Evolutionary conservation across 1,140 invertebrate species (phyloP).

Genomic region (Magallana gigas): DNA sequence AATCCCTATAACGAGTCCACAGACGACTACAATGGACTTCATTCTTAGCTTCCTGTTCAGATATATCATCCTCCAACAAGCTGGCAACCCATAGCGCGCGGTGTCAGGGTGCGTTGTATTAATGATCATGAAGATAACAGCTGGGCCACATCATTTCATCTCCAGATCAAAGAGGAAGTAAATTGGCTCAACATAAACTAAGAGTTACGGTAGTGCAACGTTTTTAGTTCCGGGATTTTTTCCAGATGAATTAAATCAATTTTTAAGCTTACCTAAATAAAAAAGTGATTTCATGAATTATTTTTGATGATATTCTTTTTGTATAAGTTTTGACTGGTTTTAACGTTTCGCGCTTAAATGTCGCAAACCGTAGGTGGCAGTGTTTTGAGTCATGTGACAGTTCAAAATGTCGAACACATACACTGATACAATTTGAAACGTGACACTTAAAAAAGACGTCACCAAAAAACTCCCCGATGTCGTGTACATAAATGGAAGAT

Average conservation of each 20-base stretch:
- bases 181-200: too few relatives aligned
- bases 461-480: not conserved
- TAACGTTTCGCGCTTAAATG: slow-evolving; percentile 7
- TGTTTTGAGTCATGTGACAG: slow-evolving; percentile 10
- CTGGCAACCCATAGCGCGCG: not conserved
- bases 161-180: too few relatives aligned
- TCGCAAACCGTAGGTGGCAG: not conserved
- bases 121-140: too few relatives aligned
- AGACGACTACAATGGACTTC: not conserved
- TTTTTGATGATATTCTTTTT: too few relatives aligned
- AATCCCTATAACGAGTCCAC: not conserved
- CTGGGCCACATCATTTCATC: too few relatives aligned
- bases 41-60: slow-evolving; percentile 11
- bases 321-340: too few relatives aligned
- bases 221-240: too few relatives aligned
- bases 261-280: too few relatives aligned
- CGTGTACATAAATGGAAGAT: slow-evolving; percentile 18
- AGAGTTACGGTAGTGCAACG: too few relatives aligned
- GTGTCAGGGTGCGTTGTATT: too few relatives aligned
- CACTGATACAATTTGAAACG: not conserved
- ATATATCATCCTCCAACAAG: not conserved
- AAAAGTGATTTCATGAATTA: too few relatives aligned
- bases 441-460: not conserved
- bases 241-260: too few relatives aligned
- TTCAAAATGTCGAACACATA: slow-evolving; percentile 11